Conservation (phyloP, 2,113 vertebrate genomes). For the Donacobius atricapilla region DNA sequence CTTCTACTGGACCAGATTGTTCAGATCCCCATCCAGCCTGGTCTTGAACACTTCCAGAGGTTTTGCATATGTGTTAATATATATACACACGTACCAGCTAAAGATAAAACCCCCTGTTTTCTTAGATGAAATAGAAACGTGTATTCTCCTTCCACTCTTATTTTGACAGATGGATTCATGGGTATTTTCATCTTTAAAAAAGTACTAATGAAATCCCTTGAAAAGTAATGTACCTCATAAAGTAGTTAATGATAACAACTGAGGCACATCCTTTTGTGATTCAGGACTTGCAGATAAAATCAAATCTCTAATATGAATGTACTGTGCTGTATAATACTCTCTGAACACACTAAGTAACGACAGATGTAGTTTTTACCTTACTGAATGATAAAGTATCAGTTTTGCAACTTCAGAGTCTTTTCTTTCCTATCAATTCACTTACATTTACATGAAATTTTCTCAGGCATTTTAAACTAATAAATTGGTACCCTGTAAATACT, state of each 20-base stretch:
- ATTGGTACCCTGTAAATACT: neutral
- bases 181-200: neutral
- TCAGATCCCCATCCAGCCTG: neutral
- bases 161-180: conserved; percentile 11
- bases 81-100: neutral
- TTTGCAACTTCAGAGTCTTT: neutral
- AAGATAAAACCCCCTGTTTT: accelerated
- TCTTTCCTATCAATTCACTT: neutral
- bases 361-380: neutral
- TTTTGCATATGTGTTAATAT: neutral
- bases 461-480: neutral
- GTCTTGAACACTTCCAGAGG: neutral
- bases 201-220: conserved; percentile 30
- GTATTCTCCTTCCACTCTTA: neutral
- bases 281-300: conserved; percentile 13
- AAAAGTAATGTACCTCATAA: conserved; percentile 32
- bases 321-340: neutral
- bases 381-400: neutral
- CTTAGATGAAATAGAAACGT: neutral
- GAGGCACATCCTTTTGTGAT: conserved; percentile 37
- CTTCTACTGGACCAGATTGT: neutral
- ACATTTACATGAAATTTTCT: neutral
- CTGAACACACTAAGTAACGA: conserved; percentile 38
- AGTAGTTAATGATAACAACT: conserved; percentile 43
- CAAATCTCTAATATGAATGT: conserved; percentile 33